Conservation (phyloP, 2,113 vertebrate species). For the Sprattus sprattus region DNA sequence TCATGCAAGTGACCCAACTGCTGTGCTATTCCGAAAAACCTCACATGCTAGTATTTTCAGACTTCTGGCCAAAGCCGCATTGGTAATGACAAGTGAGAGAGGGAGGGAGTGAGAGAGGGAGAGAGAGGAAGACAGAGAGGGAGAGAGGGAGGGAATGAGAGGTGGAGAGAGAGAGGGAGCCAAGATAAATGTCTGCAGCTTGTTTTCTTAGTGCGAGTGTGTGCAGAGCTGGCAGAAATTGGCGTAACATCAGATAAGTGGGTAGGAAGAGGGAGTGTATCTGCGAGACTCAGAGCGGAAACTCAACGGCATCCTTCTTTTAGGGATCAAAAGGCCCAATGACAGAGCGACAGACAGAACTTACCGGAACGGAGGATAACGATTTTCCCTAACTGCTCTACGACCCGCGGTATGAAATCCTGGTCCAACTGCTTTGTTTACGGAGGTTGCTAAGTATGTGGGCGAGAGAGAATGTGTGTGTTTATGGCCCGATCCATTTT, state of each 20-base stretch:
- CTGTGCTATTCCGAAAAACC: conserved; percentile 62
- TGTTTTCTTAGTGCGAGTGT: conserved; percentile 58
- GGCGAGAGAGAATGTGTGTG: neutral
- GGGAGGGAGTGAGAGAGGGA: neutral
- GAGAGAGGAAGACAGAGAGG: neutral
- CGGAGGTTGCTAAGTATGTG: neutral
- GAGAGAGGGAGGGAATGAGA: neutral
- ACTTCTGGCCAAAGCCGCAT: conserved; percentile 55
- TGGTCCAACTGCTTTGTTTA: conserved; percentile 3
- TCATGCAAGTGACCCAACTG: conserved; percentile 58
- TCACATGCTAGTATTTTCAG: conserved; percentile 59
- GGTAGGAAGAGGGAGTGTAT: neutral
- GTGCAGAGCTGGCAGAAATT: conserved; percentile 26
- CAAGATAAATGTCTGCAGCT: conserved; percentile 68
- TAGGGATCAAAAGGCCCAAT: neutral
- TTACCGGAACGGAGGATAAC: conserved; percentile 2
- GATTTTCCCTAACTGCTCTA: neutral
- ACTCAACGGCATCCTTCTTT: neutral
- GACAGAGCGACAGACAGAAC: neutral
- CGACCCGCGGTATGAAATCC: neutral
- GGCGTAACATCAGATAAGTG: conserved; percentile 36
- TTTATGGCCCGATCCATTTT: conserved; percentile 2
- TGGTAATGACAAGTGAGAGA: conserved; percentile 47
- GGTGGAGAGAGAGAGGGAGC: conserved; percentile 28
- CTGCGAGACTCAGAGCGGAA: neutral